Percentiles rank a stretch among this genome's conserved stretches.
phyloP scores from a whole-genome alignment of 2,113 vertebrate species.

The Dasyprocta punctata region DNA sequence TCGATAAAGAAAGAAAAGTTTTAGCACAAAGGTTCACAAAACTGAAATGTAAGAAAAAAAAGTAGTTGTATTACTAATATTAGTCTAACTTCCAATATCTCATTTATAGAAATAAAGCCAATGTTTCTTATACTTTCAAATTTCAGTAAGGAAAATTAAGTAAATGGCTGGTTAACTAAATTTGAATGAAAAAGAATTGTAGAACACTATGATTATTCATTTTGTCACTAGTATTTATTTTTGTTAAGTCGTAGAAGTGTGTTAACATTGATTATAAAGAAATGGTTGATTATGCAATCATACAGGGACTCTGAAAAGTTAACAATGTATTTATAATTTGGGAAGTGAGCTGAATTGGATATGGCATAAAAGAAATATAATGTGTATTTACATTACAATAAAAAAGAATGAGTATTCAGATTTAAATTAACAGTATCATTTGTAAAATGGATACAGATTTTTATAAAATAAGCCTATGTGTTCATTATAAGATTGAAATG shows the following conservation, averaged over 20 bases:
- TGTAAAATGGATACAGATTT: neutral
- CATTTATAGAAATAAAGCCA: neutral
- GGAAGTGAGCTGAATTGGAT: neutral
- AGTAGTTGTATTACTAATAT: neutral
- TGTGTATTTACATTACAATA: neutral
- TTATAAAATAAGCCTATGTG: neutral
- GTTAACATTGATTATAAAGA: neutral
- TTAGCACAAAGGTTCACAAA: neutral
- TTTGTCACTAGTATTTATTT: neutral
- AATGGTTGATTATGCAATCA: neutral
- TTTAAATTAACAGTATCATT: neutral
- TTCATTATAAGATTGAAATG: neutral
- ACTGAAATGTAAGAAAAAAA: neutral
- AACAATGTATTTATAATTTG: neutral
- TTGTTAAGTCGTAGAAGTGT: neutral
- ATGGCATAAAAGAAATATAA: neutral
- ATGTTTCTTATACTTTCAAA: neutral
- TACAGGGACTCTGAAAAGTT: neutral
- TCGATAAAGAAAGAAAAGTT: neutral
- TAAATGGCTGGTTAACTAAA: neutral
- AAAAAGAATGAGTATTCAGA: neutral
- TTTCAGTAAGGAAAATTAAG: neutral
- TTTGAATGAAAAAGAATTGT: slow-evolving; percentile 8
- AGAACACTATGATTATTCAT: neutral
- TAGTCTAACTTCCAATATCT: neutral